Evolutionary conservation across 2,797 vertebrate species (phyloP), one percentile per base, ranked within the genome.

Genomic region (Pipistrellus nathusii): DNA sequence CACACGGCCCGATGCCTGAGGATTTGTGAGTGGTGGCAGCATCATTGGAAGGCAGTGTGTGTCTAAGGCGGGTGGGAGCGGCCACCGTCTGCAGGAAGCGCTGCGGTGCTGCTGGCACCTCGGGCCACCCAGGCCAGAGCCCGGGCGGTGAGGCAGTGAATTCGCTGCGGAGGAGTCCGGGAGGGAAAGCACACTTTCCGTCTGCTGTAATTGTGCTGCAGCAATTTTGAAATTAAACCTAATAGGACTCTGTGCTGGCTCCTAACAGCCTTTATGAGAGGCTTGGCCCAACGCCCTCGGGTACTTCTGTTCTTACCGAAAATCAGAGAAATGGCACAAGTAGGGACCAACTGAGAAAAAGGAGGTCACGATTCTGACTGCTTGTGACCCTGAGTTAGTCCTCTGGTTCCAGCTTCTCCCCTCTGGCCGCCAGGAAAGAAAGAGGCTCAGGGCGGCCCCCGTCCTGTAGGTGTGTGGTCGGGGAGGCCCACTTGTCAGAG

Each of bases 171-270:
- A 32, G 25, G 69, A 21, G 38, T 44, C 25, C 66, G 6, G 23
- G 35, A 72, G 48, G 76, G 81, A 55, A 71, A 23, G 46, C 10
- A 68, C 72, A 59, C 57, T 17, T 59, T 55, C 53, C 41, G 13
- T 25, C 71, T 80, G 44, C 18, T 32, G 15, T 75, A 20, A n/a
- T 85, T 32, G 48, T 57, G 18, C 77, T 83, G 44, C 6, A 66
- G 84, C 77, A 68, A 66, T 90, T 90, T 89, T 64, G 64, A 91
- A 89, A 55, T 87, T 57, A 76, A 83, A 62, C 55, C 9, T 10
- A 30, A 3, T 75, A 69, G 82, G 53, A 85, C 59, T 69, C n/a
- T 6, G 44, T 23, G 10, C 46, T 59, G 72, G 81, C 53, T 44
- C 38, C 18, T 51, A 30, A 62, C 20, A 59, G 27, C 62, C 38